Evolutionary conservation across 2,888 invertebrate genomes (phyloP), one percentile per base, ranked within the genome.

Genomic region (Ormyrus thymus): DNA sequence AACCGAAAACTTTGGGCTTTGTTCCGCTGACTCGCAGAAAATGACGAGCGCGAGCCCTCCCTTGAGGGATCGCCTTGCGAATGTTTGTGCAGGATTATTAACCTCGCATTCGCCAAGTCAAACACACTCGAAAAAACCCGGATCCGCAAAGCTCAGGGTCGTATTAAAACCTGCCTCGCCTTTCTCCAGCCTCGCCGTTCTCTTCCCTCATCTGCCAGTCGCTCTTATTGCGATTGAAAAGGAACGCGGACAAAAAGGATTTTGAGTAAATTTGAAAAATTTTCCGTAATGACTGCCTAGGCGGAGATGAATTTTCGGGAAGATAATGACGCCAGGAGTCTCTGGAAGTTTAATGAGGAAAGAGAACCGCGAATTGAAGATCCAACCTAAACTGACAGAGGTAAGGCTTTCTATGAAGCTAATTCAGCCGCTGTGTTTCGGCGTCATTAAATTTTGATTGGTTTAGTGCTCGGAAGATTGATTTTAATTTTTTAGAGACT

Each of bases 51-150:
- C 50, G 29, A 61, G 48, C 48, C 51, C 71, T 50, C 65, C 43
- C 10, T 43, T 5, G 46, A 46, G 58, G 58, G 68, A 69, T 62
- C 65, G 69, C 69, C 78, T 74, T 74, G 74, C 71, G 71, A 71
- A 66, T 76, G 76, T 80, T 80, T 80, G 76, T 80, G 71, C 80
- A 80, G 80, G 80, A 76, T 80, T 80, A 80, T 80, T 80, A 76
- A 69, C 62, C 73, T 68, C 80, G 76, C 75, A 51, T 72, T 76
- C 72, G 80, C 80, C 80, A 80, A 80, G 72, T 80, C 69, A 80
- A 80, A 80, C 76, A 80, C 9, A 80, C 80, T 80, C 72, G 61
- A 76, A 76, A 79, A 76, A 72, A 68, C 66, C 13, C 70, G 51
- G 50, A 64, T 50, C 13, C 73, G 78, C 78, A 68, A 50, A 78